A percentile compares a stretch with the other conserved stretches of the same genome.
Conservation (phyloP, 2,888 invertebrate species). For the Herminia tarsipennalis region DNA sequence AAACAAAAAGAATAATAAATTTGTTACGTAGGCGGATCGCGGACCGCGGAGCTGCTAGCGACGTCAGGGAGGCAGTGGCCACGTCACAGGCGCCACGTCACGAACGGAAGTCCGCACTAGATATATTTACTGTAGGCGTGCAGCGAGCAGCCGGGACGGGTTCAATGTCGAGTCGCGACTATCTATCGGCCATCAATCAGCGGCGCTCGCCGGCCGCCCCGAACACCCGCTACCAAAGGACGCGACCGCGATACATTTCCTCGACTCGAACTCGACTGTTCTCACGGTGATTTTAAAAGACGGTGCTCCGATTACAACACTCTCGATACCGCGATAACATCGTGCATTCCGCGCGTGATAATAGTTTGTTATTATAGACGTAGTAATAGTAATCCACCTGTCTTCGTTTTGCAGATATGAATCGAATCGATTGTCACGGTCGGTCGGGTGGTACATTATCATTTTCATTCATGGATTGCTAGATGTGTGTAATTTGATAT, state of each 20-base stretch:
- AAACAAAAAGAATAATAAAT: constrained; percentile 79
- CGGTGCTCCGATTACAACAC: constrained; percentile 20
- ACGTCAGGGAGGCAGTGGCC: constrained; percentile 38
- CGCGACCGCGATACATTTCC: constrained; percentile 31
- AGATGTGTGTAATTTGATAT: constrained; percentile 65
- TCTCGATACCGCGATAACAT: constrained; percentile 36
- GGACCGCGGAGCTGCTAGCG: constrained; percentile 47
- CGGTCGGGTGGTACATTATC: constrained; percentile 63
- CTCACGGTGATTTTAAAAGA: constrained; percentile 9
- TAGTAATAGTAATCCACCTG: constrained; percentile 59
- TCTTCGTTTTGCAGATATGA: constrained; percentile 55
- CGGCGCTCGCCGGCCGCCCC: constrained; percentile 37
- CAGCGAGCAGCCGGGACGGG: constrained; percentile 62
- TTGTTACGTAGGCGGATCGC: constrained; percentile 62
- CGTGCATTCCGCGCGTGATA: constrained; percentile 47
- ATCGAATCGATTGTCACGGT: constrained; percentile 66
- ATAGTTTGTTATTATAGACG: constrained; percentile 50
- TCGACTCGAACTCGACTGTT: constrained; percentile 43
- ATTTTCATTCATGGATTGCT: constrained; percentile 69
- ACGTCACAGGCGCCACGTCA: constrained; percentile 78
- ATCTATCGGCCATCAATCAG: constrained; percentile 84
- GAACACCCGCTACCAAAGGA: constrained; percentile 38
- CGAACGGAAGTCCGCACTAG: constrained; percentile 79
- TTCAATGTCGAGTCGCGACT: constrained; percentile 79
- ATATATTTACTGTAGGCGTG: constrained; percentile 72